Evolutionary conservation across 1,140 invertebrate species (phyloP), one percentile per base, ranked within the genome.

Genomic region (Aphidius ervi): DNA sequence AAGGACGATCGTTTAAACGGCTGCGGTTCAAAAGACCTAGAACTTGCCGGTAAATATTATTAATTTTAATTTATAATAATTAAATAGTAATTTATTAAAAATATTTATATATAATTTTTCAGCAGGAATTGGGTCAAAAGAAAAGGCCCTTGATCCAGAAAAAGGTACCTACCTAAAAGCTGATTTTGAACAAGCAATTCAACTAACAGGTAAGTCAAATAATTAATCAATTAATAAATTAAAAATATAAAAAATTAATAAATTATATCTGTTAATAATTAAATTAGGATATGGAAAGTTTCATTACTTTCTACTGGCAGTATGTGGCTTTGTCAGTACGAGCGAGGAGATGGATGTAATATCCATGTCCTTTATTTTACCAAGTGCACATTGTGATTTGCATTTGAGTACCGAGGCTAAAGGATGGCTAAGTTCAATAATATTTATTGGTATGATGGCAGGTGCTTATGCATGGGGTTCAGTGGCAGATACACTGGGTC

Each of bases 331-430:
- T 80, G 93, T 95, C 68, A 93, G 93, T 79, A 94, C 93, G 48
- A 94, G 91, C 74, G 93, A 97, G 83, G 93, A 95, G 81, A 94
- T 97, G 86, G 94, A 96, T 80, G 89, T 97, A 77, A 93, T 95
- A 69, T 94, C 93, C 53, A 92, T 94, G 87, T 93, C 93, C 57
- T 96, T 96, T 83, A 91, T 97, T 71, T 79, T 97, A 50, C 94
- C 94, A 45, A 92, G 92, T 65, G 93, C 94, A 56, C 88, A 94
- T 80, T 95, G 93, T 84, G 94, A 97, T 79, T 83, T 97, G 69
- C 81, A 93, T 48, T 85, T 97, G 70, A 89, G 88, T 67, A 93
- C 93, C 16, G 82, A 87, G 56, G 89, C 91, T 53, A 96, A 94
- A 85, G 89, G 94, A 81, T 93, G 90, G 90, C 86, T 92, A 61